phyloP scores from a whole-genome alignment of 2,113 vertebrate genomes.

The Tachysurus fulvidraco region DNA sequence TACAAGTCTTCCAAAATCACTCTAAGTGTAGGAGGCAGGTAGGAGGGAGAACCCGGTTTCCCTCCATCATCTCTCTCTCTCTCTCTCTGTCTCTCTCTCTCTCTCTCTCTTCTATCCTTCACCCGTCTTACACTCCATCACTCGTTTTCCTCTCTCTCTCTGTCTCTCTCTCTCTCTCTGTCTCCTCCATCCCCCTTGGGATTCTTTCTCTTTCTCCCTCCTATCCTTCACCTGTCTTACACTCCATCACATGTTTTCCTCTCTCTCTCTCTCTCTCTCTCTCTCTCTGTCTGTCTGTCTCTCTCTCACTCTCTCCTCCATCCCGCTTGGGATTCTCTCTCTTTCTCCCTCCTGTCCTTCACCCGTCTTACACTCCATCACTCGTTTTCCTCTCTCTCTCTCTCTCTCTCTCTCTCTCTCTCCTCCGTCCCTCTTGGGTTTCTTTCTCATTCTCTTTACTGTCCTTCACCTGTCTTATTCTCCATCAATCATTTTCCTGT shows the following conservation, averaged over 20 bases:
- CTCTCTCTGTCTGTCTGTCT: background rate
- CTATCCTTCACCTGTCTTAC: background rate
- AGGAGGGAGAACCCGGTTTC: conserved; percentile 39
- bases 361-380: background rate
- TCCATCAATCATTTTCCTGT: background rate
- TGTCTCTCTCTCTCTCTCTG: background rate
- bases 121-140: background rate
- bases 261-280: background rate
- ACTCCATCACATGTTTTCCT: no score
- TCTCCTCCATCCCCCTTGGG: no score
- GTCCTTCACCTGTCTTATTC: background rate
- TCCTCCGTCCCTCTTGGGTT: background rate
- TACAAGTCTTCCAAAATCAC: conserved; percentile 35
- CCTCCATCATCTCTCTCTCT: background rate
- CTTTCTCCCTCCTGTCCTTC: background rate
- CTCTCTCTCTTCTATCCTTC: background rate
- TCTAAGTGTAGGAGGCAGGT: conserved; percentile 46
- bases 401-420: background rate
- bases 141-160: background rate
- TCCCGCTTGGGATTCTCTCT: background rate
- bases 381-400: background rate
- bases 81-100: background rate
- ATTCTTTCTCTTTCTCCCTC: background rate
- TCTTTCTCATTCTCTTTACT: background rate
- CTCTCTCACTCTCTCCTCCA: background rate